phyloP scores from a whole-genome alignment of 2,888 invertebrate genomes.

The Caenorhabditis sp. region DNA sequence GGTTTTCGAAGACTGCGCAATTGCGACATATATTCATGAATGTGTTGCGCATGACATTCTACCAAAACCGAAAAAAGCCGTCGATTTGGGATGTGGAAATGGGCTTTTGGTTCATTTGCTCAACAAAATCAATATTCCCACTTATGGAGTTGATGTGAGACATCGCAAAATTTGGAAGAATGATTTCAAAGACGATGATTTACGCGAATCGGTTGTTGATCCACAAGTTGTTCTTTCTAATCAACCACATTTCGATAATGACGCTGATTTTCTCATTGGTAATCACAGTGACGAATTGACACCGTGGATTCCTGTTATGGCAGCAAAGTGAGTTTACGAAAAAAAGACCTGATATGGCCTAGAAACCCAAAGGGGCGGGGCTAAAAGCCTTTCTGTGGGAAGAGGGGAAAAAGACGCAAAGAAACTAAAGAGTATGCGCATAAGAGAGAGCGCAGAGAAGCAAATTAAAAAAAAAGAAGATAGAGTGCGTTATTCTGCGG shows the following conservation, averaged over 20 bases:
- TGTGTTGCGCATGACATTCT: conserved; percentile 4
- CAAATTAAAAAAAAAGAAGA: too few relatives aligned
- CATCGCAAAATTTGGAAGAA: conserved; percentile 80
- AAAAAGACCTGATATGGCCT: too few relatives aligned
- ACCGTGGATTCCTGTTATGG: conserved; percentile 94
- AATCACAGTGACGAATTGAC: conserved; percentile 99
- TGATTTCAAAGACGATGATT: conserved; percentile 23
- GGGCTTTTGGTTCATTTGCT: conserved; percentile 75
- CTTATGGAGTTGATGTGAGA: conserved; percentile 71
- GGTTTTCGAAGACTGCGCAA: conserved; percentile 94
- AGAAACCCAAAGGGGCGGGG: neutral
- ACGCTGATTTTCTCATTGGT: conserved; percentile 79
- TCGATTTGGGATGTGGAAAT: conserved; percentile 97
- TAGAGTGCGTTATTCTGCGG: too few relatives aligned
- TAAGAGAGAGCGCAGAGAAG: too few relatives aligned
- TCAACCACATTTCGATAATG: conserved; percentile 42
- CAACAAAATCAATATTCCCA: conserved; percentile 48
- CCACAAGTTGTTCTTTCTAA: conserved; percentile 36
- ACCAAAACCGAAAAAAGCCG: conserved; percentile 75
- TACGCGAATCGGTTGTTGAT: conserved; percentile 48
- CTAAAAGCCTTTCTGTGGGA: too few relatives aligned
- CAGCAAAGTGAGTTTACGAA: conserved; percentile 78
- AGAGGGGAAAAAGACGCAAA: too few relatives aligned
- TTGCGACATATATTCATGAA: conserved; percentile 83
- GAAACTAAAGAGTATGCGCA: too few relatives aligned